These are phyloP conservation scores for Arizona elegans DNA, from an alignment of 2,113 vertebrate species.

Conservation along the genomic window DNA sequence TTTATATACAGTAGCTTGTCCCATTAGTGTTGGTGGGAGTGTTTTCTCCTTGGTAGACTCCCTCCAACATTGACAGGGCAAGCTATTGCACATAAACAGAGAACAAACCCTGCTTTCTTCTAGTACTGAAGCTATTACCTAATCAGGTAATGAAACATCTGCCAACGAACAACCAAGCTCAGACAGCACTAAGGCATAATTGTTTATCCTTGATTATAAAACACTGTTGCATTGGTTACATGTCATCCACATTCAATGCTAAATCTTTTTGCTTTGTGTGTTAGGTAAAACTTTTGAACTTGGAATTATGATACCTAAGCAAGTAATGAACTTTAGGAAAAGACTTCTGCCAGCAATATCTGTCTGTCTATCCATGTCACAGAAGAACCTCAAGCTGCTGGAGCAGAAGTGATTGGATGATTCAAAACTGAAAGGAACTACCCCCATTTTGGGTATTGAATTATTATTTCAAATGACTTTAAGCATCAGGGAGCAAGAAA, in stretches of 20 bases:
- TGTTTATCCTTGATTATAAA: not conserved
- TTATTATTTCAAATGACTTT: not conserved
- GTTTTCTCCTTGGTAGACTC: not conserved
- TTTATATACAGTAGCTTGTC: not conserved
- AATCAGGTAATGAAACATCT: not conserved
- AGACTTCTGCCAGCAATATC: not conserved
- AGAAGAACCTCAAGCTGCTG: not conserved
- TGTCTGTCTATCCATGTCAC: not conserved
- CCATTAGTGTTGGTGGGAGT: not conserved
- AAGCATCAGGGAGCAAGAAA: not conserved
- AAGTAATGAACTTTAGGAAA: not conserved
- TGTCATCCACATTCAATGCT: not conserved
- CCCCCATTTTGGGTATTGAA: not conserved
- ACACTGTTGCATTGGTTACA: not conserved
- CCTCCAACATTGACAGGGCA: not conserved
- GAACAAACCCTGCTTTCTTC: not conserved
- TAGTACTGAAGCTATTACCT: not conserved
- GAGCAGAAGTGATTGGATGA: not conserved
- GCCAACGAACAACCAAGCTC: not conserved
- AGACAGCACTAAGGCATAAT: not conserved
- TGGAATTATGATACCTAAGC: not conserved
- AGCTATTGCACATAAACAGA: not conserved
- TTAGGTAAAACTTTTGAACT: not conserved
- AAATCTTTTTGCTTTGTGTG: not conserved
- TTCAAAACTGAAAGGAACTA: not conserved